phyloP scores from a whole-genome alignment of 2,113 vertebrate species.

The Nematolebias whitei region DNA sequence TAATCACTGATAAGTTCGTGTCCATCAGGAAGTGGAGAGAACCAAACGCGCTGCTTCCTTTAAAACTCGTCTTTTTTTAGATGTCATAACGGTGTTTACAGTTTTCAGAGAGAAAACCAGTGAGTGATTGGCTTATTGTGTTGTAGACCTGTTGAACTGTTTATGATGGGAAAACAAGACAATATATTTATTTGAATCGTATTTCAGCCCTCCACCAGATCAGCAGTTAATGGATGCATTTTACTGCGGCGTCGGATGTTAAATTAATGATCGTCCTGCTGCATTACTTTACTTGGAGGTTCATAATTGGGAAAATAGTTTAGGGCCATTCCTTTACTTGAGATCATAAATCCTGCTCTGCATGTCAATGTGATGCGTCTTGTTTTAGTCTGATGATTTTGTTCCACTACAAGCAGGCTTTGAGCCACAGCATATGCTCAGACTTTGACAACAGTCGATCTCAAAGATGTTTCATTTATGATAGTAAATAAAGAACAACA shows the following conservation, averaged over 20 bases:
- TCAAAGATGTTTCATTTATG: too few species aligned
- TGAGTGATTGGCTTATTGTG: neutral
- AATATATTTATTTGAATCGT: neutral
- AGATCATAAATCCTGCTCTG: neutral
- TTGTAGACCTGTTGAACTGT: neutral
- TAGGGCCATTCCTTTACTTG: neutral
- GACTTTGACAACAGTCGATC: too few species aligned
- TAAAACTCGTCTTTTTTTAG: too few species aligned
- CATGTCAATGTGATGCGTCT: neutral
- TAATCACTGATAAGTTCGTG: slow-evolving; percentile 31
- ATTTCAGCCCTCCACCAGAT: neutral
- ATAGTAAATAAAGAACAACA: too few species aligned
- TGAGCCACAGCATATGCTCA: too few species aligned
- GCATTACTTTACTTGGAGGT: neutral
- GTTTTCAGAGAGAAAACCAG: too few species aligned
- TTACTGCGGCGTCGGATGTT: neutral
- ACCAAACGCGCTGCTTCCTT: neutral
- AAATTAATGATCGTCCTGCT: neutral
- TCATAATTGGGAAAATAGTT: neutral
- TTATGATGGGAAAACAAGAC: neutral
- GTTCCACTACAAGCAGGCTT: too few species aligned
- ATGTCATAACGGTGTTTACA: too few species aligned
- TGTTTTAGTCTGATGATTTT: neutral
- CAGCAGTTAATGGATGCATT: neutral
- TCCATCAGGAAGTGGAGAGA: slow-evolving; percentile 15